These are phyloP conservation scores for Nomada lathburiana DNA, from an alignment of 2,888 invertebrate species.

Conservation along the genomic window DNA sequence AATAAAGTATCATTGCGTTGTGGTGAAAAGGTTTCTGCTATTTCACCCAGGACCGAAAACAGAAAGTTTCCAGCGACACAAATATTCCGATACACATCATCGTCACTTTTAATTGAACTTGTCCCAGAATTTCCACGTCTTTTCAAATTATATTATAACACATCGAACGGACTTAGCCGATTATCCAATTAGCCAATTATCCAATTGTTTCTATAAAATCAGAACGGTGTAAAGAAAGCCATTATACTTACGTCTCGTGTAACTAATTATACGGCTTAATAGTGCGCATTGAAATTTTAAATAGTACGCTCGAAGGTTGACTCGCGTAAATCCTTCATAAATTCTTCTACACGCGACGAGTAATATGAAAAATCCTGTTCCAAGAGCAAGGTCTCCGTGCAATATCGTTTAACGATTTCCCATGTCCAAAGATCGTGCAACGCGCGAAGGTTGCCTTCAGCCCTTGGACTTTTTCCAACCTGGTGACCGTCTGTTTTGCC, in stretches of 20 bases:
- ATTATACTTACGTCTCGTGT: background rate
- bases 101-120: too few species aligned
- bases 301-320: background rate
- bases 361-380: conserved; percentile 6
- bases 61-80: too few species aligned
- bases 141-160: too few species aligned
- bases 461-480: conserved; percentile 58
- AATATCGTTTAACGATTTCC: conserved; percentile 17
- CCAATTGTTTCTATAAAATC: background rate
- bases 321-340: background rate
- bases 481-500: conserved; percentile 34
- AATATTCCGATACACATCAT: too few species aligned
- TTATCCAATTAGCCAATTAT: too few species aligned
- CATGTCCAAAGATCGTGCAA: conserved; percentile 18
- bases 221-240: background rate
- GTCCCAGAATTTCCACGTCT: too few species aligned
- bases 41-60: too few species aligned
- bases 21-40: too few species aligned
- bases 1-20: too few species aligned
- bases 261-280: background rate
- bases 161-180: too few species aligned
- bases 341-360: background rate
- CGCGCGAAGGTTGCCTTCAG: conserved; percentile 27
- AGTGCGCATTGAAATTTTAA: background rate
- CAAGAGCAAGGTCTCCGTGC: conserved; percentile 43